Percentiles rank a stretch among this genome's conserved stretches.
These are phyloP conservation scores for Sminthurinus aureus DNA, from an alignment of 2,888 invertebrate species.

Conservation along the genomic window DNA sequence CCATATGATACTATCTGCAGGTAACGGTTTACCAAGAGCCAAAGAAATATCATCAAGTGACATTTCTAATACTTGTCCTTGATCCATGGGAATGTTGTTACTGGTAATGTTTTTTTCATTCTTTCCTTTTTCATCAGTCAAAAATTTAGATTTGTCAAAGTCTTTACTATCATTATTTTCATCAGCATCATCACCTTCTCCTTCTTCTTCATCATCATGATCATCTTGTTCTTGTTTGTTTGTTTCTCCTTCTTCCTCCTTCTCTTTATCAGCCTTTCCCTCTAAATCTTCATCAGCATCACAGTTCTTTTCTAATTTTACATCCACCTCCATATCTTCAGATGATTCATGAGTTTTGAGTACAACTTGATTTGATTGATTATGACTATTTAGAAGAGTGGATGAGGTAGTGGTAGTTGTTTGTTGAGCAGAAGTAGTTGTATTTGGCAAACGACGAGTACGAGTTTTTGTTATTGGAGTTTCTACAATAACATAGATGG, in stretches of 20 bases:
- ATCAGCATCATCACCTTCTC: background rate
- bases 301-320: background rate
- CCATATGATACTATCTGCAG: slow-evolving; percentile 27
- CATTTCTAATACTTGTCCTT: background rate
- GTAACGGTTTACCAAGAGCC: background rate
- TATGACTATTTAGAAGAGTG: background rate
- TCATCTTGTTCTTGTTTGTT: background rate
- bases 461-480: background rate
- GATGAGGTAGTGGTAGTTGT: background rate
- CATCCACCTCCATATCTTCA: background rate
- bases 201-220: background rate
- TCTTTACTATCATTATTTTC: background rate
- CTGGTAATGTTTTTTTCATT: background rate
- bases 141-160: background rate
- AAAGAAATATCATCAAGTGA: background rate
- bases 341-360: background rate
- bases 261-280: slow-evolving; percentile 3
- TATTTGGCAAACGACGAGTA: background rate
- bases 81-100: background rate
- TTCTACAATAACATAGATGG: background rate
- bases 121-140: background rate
- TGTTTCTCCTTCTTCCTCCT: background rate
- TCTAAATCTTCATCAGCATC: background rate
- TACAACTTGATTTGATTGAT: background rate
- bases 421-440: background rate